phyloP scores from a whole-genome alignment of 2,888 invertebrate species.

The Dendrolimus pini region DNA sequence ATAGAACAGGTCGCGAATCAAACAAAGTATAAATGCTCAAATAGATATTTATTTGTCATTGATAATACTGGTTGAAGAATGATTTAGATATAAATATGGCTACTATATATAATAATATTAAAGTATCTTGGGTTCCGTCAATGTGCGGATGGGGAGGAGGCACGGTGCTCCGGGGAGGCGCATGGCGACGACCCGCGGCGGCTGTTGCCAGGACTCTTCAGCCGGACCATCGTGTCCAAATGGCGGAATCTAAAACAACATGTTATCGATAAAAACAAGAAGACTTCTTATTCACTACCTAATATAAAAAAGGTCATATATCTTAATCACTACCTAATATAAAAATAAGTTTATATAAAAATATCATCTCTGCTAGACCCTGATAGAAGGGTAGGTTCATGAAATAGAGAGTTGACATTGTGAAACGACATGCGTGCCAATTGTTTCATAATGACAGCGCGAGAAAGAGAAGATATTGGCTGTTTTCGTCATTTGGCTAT shows the following conservation, averaged over 20 bases:
- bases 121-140: conserved; percentile 20
- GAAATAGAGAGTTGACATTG: too few species aligned
- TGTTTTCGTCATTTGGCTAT: too few species aligned
- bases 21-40: conserved; percentile 29
- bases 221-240: conserved; percentile 88
- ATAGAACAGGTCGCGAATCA: neutral
- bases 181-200: conserved; percentile 83
- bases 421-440: too few species aligned
- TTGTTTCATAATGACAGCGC: too few species aligned
- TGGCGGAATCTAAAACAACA: conserved; percentile 83
- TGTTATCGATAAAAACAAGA: too few species aligned
- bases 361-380: too few species aligned
- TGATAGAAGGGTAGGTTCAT: neutral
- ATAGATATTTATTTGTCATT: conserved; percentile 34
- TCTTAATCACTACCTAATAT: too few species aligned
- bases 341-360: too few species aligned
- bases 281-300: too few species aligned
- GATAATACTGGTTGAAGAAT: conserved; percentile 9
- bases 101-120: conserved; percentile 10
- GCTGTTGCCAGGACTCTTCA: conserved; percentile 81
- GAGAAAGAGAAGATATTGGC: too few species aligned
- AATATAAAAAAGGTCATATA: too few species aligned
- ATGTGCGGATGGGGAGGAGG: conserved; percentile 45
- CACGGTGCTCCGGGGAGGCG: conserved; percentile 81
- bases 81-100: neutral